Conservation (phyloP, 2,797 vertebrate species). For the Trachurus trachurus region DNA sequence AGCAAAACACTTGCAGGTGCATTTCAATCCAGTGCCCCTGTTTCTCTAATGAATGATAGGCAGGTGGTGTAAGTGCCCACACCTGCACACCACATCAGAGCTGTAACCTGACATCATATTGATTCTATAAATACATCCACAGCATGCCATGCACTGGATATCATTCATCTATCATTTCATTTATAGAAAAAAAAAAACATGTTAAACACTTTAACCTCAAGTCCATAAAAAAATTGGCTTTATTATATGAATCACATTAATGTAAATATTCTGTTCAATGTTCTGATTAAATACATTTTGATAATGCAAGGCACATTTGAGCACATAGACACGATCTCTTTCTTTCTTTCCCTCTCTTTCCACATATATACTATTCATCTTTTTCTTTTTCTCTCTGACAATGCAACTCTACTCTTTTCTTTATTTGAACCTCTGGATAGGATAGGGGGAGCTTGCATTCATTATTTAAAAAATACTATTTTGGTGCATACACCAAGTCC, state of each 20-base stretch:
- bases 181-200: not conserved
- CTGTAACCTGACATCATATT: not conserved
- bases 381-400: not conserved
- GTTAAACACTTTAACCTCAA: not conserved
- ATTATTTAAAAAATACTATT: no score
- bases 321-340: not conserved
- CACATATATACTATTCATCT: no score
- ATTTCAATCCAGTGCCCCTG: not conserved
- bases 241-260: not conserved
- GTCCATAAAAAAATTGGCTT: not conserved
- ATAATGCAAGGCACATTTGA: not conserved
- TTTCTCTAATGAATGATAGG: not conserved
- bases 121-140: not conserved
- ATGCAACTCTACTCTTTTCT: no score
- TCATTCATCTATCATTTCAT: not conserved
- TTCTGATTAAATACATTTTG: no score
- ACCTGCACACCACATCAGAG: conserved; percentile 1
- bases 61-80: not conserved
- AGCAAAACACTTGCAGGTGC: not conserved
- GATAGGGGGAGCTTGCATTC: no score
- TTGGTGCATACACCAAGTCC: not conserved
- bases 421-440: no score
- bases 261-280: not conserved
- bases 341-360: not conserved
- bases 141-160: not conserved